Percentiles rank a stretch among this genome's conserved stretches.
These are phyloP conservation scores for Bugulina stolonifera DNA, from an alignment of 2,888 invertebrate species.

Conservation along the genomic window DNA sequence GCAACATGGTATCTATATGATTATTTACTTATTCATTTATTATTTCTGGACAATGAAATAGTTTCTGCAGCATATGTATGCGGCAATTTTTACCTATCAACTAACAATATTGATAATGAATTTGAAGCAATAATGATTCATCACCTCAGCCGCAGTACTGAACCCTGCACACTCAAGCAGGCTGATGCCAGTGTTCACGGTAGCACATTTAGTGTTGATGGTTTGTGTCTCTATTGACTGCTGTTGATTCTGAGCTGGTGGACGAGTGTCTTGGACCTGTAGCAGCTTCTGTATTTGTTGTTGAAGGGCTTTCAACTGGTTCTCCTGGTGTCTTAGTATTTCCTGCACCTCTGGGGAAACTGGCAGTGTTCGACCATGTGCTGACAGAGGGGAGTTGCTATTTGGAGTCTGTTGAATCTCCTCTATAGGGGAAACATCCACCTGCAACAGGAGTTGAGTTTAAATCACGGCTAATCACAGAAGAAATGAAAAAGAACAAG, in stretches of 20 bases:
- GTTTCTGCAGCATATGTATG: too few species aligned
- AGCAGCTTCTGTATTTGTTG: slow-evolving; percentile 43
- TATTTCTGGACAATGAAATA: too few species aligned
- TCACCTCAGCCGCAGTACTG: too few species aligned
- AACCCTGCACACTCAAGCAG: slow-evolving; percentile 1
- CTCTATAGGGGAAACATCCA: neutral
- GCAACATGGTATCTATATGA: too few species aligned
- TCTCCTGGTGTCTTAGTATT: slow-evolving; percentile 42
- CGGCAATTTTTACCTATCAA: too few species aligned
- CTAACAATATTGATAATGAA: too few species aligned
- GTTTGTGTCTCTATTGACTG: neutral
- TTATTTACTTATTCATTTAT: too few species aligned
- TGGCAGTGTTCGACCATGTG: neutral
- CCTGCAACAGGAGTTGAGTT: too few species aligned
- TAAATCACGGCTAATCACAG: too few species aligned
- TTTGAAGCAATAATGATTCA: too few species aligned
- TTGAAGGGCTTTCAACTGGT: slow-evolving; percentile 43
- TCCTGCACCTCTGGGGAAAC: slow-evolving; percentile 41
- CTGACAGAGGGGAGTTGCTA: neutral
- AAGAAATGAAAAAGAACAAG: too few species aligned
- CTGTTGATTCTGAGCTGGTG: neutral
- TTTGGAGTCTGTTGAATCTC: neutral
- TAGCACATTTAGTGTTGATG: neutral
- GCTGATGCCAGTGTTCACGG: slow-evolving; percentile 25
- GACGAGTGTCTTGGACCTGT: slow-evolving; percentile 29